Evolutionary conservation across 1,140 invertebrate genomes (phyloP).

Genomic region (Mycetomoellerius zeteki): DNA sequence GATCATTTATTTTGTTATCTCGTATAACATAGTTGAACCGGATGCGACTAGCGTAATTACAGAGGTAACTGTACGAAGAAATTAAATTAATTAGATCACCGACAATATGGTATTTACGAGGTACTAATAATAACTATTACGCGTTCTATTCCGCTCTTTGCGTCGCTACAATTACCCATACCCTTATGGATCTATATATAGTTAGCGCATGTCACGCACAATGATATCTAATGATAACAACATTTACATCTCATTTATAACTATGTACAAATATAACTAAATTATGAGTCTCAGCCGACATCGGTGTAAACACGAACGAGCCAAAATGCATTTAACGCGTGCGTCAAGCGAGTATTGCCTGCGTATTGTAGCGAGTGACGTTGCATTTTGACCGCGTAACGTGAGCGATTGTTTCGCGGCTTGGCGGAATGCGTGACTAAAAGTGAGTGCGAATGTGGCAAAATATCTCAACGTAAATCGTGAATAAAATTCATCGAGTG

Average conservation of each 20-base stretch:
- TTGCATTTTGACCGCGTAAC: constrained; percentile 31
- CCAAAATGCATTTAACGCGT: constrained; percentile 3
- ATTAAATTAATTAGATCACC: constrained; percentile 63
- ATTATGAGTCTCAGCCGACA: constrained; percentile 43
- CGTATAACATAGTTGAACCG: constrained; percentile 40
- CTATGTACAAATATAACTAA: constrained; percentile 53
- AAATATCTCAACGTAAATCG: constrained; percentile 38
- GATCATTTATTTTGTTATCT: constrained; percentile 60
- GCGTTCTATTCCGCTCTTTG: constrained; percentile 3
- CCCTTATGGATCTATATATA: not conserved
- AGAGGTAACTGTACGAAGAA: constrained; percentile 48
- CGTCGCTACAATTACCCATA: constrained; percentile 24
- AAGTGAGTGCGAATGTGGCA: constrained; percentile 17
- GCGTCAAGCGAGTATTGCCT: not conserved
- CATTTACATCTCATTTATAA: constrained; percentile 43
- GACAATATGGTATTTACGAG: constrained; percentile 49
- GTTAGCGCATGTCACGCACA: constrained; percentile 22
- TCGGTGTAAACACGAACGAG: constrained; percentile 10
- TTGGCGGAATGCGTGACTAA: not conserved
- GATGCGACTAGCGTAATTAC: constrained; percentile 47
- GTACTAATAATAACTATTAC: constrained; percentile 49
- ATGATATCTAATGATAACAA: constrained; percentile 58
- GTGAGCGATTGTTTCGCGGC: constrained; percentile 18
- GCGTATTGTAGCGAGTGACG: not conserved
- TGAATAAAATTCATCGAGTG: not conserved